A percentile compares a stretch with the other conserved stretches of the same genome.
Conservation (phyloP, 1,140 invertebrate genomes). For the Drosophila tsacasi region DNA sequence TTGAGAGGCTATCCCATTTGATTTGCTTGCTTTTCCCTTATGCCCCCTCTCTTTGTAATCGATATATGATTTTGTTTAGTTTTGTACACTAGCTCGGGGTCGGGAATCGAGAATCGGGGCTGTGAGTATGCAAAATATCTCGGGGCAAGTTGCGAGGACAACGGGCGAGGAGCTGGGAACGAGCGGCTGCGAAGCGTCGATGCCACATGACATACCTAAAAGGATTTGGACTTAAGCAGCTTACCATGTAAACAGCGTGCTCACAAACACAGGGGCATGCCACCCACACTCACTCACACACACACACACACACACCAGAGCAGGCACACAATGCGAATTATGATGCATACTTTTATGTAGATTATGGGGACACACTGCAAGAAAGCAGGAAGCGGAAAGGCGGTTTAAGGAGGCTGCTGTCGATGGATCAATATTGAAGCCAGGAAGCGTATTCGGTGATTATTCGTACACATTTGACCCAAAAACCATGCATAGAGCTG, state of each 20-base stretch:
- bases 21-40: constrained; percentile 37
- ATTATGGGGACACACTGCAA: constrained; percentile 56
- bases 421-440: constrained; percentile 28
- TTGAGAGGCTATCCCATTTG: constrained; percentile 53
- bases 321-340: constrained; percentile 39
- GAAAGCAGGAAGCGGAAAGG: constrained; percentile 1
- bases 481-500: no score
- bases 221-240: constrained; percentile 79
- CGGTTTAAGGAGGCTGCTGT: not conserved
- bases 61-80: constrained; percentile 82
- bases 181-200: constrained; percentile 43
- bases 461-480: not conserved
- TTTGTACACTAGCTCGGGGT: constrained; percentile 30
- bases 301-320: not conserved
- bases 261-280: constrained; percentile 28
- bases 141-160: constrained; percentile 63
- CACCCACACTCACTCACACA: constrained; percentile 5
- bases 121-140: constrained; percentile 66
- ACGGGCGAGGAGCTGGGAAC: constrained; percentile 11
- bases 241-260: constrained; percentile 71
- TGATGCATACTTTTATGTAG: constrained; percentile 78
- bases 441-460: constrained; percentile 3
- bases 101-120: not conserved
- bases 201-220: constrained; percentile 78
- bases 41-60: constrained; percentile 49